Conservation (phyloP, 2,888 invertebrate genomes). For the Acleris laterana region DNA sequence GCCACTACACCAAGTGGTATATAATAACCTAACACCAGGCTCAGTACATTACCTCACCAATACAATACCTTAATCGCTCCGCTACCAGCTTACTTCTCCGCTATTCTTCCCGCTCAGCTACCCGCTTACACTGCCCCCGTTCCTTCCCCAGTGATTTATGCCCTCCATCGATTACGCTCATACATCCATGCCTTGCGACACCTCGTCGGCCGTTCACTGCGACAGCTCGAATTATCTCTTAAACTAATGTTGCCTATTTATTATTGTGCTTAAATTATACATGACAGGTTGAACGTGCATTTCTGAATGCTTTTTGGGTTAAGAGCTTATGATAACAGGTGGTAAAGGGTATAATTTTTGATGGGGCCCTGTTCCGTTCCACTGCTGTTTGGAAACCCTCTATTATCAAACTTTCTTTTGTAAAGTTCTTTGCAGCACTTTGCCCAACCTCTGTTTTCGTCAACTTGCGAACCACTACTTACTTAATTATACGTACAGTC, state of each 20-base stretch:
- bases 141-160: conserved; percentile 52
- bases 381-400: too few species aligned
- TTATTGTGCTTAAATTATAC: conserved; percentile 40
- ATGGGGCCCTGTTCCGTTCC: too few species aligned
- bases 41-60: too few species aligned
- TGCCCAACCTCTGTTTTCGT: too few species aligned
- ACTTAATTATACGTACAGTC: too few species aligned
- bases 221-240: conserved; percentile 59
- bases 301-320: conserved; percentile 20
- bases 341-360: not conserved
- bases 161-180: conserved; percentile 48
- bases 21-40: not conserved
- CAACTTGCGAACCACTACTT: too few species aligned
- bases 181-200: conserved; percentile 58
- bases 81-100: conserved; percentile 3
- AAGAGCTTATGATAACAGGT: conserved; percentile 19
- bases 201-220: conserved; percentile 49
- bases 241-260: conserved; percentile 52
- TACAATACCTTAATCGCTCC: not conserved
- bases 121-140: conserved; percentile 43
- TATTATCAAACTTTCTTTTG: too few species aligned
- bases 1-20: not conserved
- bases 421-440: too few species aligned
- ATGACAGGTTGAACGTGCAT: conserved; percentile 18
- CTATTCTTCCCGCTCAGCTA: conserved; percentile 32